These are phyloP conservation scores for Aphelinus atriplicis DNA, from an alignment of 1,140 invertebrate species.

Conservation along the genomic window DNA sequence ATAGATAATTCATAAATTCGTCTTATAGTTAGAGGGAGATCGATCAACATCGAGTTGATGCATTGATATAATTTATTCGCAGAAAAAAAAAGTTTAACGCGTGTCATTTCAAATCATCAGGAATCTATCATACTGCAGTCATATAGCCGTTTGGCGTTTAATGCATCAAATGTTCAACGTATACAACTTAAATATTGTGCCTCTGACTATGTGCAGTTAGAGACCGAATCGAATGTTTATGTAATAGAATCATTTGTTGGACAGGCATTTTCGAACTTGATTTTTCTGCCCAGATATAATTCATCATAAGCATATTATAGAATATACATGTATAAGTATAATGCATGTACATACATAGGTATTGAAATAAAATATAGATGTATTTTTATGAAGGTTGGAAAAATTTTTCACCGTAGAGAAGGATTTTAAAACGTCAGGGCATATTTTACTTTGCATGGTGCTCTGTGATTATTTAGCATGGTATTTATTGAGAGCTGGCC, in stretches of 20 bases:
- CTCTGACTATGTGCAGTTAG: conserved; percentile 17
- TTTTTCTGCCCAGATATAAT: conserved; percentile 26
- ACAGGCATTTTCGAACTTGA: conserved; percentile 15
- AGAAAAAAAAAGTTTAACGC: background rate
- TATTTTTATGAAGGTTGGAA: conserved; percentile 58
- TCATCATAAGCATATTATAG: conserved; percentile 29
- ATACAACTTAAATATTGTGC: conserved; percentile 15
- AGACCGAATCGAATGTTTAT: conserved; percentile 14
- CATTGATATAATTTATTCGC: conserved; percentile 27
- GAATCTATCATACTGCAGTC: conserved; percentile 9
- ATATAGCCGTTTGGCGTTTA: conserved; percentile 10
- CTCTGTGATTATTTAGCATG: background rate
- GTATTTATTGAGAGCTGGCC: conserved; percentile 36
- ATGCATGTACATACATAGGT: conserved; percentile 25
- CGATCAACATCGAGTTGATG: conserved; percentile 31
- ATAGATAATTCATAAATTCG: conserved; percentile 20
- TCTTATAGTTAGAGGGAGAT: conserved; percentile 18
- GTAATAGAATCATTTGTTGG: conserved; percentile 19
- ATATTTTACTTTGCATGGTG: conserved; percentile 9
- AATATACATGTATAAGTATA: conserved; percentile 31
- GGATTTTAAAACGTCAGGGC: conserved; percentile 15
- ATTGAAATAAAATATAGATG: conserved; percentile 55
- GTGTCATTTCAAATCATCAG: background rate
- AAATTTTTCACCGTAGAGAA: conserved; percentile 1
- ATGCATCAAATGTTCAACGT: conserved; percentile 17